Conservation (phyloP, 2,888 invertebrate genomes). For the Scaptomyza caliginosa region DNA sequence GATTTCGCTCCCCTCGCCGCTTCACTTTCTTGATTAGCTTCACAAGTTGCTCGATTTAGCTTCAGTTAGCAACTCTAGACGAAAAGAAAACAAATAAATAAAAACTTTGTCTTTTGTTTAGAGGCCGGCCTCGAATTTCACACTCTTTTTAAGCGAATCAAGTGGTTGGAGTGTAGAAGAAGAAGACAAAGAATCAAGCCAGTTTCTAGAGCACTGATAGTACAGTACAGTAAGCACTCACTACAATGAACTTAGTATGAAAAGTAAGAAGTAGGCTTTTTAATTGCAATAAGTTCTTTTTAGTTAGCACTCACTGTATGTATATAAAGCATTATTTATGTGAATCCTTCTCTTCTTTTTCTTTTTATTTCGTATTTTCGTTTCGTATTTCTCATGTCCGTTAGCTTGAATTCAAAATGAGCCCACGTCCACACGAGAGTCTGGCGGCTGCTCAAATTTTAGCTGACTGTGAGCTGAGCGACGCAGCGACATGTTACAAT, state of each 20-base stretch:
- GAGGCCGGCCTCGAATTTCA: constrained; percentile 39
- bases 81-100: neutral
- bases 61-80: constrained; percentile 9
- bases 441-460: constrained; percentile 28
- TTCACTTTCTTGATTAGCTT: neutral
- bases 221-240: neutral
- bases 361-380: constrained; percentile 2
- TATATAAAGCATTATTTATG: neutral
- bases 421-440: constrained; percentile 62
- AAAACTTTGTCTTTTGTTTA: constrained; percentile 34
- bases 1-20: neutral
- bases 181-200: neutral
- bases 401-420: constrained; percentile 36
- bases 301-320: neutral
- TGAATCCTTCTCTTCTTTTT: neutral
- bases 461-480: constrained; percentile 49
- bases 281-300: neutral
- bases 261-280: too few species aligned
- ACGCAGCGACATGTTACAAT: constrained; percentile 37
- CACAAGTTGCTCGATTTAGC: too few species aligned
- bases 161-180: neutral
- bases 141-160: constrained; percentile 43
- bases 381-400: neutral
- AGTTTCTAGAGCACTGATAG: neutral
- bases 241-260: too few species aligned